Evolutionary conservation across 1,140 invertebrate genomes (phyloP), one percentile per base, ranked within the genome.

Genomic region (Latrodectus geometricus): DNA sequence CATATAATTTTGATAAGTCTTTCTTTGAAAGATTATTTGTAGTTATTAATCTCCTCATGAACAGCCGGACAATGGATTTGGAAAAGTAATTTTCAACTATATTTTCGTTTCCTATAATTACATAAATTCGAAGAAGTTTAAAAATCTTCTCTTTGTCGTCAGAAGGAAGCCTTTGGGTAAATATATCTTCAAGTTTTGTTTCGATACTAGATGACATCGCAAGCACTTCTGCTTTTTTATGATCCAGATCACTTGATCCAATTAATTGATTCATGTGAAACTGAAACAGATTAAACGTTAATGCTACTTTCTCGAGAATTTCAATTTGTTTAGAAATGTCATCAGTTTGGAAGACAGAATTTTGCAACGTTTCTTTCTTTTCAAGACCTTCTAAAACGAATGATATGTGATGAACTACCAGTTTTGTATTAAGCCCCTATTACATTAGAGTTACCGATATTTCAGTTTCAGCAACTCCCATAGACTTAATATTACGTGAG

Each of bases 1-100:
- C 90, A 91, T 95, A 97, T 89, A 97, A 94, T 86, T 94, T 94
- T 88, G 94, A 92, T 9, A 97, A 90, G 21, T 95, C 95, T 85
- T 94, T 94, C 89, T 92, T 93, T 89, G 95, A 93, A 70, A 97
- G 91, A 85, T 94, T 93, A 74, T 94, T 92, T 90, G 97, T 95
- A 89, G 93, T 94, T n/a, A 97, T 95, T 23, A 96, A 88, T 90
- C 94, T 92, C 88, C 94, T 92, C 91, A 97, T 92, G 72, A 93
- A 93, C 17, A 95, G 94, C 23, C 93, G 93, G 15, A 97, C 93
- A 66, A 96, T 92, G 90, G 95, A 93, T 86, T 94, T 93, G 81
- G 93, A 92, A 85, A 96, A 94, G 0, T 95, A 91, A 76, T 92
- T 91, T 90, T 97, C 95, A 0, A 95, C 95, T 89, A 94, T 93